Base-by-base conservation (phyloP, 2,113 vertebrate species). In the Gasterosteus aculeatus region DNA sequence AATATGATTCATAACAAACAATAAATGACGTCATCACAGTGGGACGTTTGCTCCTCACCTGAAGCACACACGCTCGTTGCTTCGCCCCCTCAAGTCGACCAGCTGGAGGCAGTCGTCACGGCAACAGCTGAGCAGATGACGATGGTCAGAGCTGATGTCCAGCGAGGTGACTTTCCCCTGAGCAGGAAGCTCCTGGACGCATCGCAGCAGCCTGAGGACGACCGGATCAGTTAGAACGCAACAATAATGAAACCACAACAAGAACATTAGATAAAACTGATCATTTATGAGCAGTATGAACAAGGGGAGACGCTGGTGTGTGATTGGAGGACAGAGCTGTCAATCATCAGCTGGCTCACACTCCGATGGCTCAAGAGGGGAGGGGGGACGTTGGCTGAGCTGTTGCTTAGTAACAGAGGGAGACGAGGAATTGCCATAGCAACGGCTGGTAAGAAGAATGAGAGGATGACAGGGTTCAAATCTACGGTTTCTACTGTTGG, bases 41-140 rank as follows among this genome's bases (percentile, higher is more conserved):
- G 18, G 18, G 47, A 31, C 0, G 7, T 11, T 8, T 33, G 7
- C 11, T 10, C 22, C 22, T 10, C 46, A 96, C 96, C 95, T 95
- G 93, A 96, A 95, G 60, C 80, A 89, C 85, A 92, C 78, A 42
- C 92, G 93, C 41, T 92, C 67, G 15, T 92, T 93, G 89, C 89
- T 95, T 85, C 87, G 35, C 90, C 91, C 91, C 91, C 93, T 93
- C 61, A 98, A 89, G 79, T 97, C 96, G 0, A 95, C 87, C 88
- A 98, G 91, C 80, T 95, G 95, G 59, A 98, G 94, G 1, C 92
- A 89, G 58, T 98, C 91, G 9, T 97, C 96, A 6, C 96, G 91
- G 77, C 96, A 97, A 79, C 96, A 98, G 91, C 94, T 95, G 73
- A 98, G 95, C 68, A 98, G 90, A 47, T 96, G 94, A 39, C 94